Conservation (phyloP, 2,888 invertebrate species). For the Hirtodrosophila alboralis region DNA sequence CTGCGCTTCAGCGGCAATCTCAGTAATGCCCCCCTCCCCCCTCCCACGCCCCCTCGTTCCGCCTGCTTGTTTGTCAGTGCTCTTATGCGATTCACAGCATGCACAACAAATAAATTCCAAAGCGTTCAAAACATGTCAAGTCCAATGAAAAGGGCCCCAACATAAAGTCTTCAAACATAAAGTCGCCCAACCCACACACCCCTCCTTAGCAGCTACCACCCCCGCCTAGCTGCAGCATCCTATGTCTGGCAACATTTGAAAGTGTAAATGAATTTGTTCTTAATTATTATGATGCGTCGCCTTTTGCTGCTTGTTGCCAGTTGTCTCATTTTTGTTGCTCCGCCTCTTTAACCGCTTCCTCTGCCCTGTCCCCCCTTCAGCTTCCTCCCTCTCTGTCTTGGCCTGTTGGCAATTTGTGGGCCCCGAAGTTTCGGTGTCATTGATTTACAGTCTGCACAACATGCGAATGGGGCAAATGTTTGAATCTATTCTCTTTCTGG, state of each 20-base stretch:
- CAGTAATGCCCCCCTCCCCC: constrained; percentile 22
- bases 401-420: constrained; percentile 63
- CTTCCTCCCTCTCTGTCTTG: constrained; percentile 5
- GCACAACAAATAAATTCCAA: constrained; percentile 70
- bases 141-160: constrained; percentile 62
- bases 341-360: too few species aligned
- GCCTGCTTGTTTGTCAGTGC: constrained; percentile 55
- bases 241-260: constrained; percentile 50
- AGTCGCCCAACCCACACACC: background rate
- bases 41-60: constrained; percentile 10
- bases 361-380: constrained; percentile 1
- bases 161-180: constrained; percentile 5
- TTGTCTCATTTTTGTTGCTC: too few species aligned
- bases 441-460: constrained; percentile 65
- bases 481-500: constrained; percentile 18
- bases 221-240: background rate
- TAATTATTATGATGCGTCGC: constrained; percentile 68
- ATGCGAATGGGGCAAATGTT: constrained; percentile 53
- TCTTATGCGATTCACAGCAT: constrained; percentile 50
- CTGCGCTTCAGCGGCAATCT: constrained; percentile 66
- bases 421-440: constrained; percentile 56
- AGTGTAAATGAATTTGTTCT: constrained; percentile 81
- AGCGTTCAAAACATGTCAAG: constrained; percentile 71
- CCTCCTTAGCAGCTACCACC: constrained; percentile 11
- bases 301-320: constrained; percentile 18